These are phyloP conservation scores for Alectura lathami DNA, from an alignment of 2,113 vertebrate genomes.

Conservation along the genomic window DNA sequence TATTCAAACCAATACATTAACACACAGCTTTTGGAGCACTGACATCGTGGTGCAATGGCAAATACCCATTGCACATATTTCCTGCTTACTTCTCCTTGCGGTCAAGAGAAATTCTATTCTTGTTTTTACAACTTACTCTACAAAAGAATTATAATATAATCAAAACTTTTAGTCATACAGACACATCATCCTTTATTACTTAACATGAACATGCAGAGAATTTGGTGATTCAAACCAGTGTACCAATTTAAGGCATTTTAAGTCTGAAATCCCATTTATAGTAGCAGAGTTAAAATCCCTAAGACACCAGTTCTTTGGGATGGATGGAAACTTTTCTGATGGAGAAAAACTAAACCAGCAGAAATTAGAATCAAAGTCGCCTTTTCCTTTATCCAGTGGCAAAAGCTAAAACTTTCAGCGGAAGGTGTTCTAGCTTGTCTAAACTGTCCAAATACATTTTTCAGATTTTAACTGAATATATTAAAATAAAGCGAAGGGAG, in stretches of 20 bases:
- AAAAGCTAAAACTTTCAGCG: not conserved
- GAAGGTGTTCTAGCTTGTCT: not conserved
- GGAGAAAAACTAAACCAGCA: not conserved
- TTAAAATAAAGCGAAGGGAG: not conserved
- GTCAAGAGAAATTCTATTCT: not conserved
- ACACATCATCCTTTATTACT: not conserved
- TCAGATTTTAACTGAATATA: not conserved
- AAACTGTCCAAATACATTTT: not conserved
- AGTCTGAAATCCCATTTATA: not conserved
- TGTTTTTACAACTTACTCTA: not conserved
- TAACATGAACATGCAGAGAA: not conserved
- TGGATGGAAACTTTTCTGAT: not conserved
- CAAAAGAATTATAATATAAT: not conserved
- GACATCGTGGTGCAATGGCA: fast-evolving
- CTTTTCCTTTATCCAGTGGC: not conserved
- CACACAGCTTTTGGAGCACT: not conserved
- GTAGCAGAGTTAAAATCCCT: not conserved
- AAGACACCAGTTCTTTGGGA: not conserved
- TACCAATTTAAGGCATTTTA: not conserved
- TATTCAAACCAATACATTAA: not conserved
- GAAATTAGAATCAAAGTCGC: not conserved
- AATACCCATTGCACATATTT: not conserved
- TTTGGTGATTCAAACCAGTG: not conserved
- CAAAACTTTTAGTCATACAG: not conserved
- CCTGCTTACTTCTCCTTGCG: not conserved